These are phyloP conservation scores for Limnothrissa miodon DNA, from an alignment of 2,113 vertebrate genomes.

Conservation along the genomic window DNA sequence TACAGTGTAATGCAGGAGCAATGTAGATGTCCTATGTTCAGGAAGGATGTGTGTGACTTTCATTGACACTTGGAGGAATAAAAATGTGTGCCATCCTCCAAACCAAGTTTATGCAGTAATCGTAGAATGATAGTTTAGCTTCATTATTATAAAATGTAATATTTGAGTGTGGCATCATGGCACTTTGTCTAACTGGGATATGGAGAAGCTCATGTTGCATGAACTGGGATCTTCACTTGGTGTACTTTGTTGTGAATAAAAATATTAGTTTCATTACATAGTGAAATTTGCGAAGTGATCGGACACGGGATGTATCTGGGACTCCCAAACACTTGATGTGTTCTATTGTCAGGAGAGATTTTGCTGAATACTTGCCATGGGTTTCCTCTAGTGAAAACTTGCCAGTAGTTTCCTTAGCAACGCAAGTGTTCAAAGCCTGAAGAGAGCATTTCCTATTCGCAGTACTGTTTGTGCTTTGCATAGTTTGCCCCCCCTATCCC, in stretches of 20 bases:
- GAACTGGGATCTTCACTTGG: not conserved
- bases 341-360: constrained; percentile 31
- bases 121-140: not conserved
- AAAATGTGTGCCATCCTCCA: not conserved
- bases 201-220: not conserved
- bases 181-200: not conserved
- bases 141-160: not conserved
- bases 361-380: constrained; percentile 8
- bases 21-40: not conserved
- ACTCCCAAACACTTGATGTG: constrained; percentile 36
- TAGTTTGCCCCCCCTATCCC: constrained; percentile 13
- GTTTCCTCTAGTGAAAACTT: constrained; percentile 28
- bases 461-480: constrained; percentile 46
- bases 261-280: not conserved
- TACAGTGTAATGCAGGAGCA: too few relatives aligned
- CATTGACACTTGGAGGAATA: not conserved
- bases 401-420: constrained; percentile 60
- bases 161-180: not conserved
- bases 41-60: not conserved
- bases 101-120: not conserved
- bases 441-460: constrained; percentile 51
- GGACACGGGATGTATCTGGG: not conserved
- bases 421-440: constrained; percentile 38
- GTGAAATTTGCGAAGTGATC: not conserved
- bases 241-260: not conserved